phyloP scores from a whole-genome alignment of 2,113 vertebrate species.

The Chaetodon auriga region DNA sequence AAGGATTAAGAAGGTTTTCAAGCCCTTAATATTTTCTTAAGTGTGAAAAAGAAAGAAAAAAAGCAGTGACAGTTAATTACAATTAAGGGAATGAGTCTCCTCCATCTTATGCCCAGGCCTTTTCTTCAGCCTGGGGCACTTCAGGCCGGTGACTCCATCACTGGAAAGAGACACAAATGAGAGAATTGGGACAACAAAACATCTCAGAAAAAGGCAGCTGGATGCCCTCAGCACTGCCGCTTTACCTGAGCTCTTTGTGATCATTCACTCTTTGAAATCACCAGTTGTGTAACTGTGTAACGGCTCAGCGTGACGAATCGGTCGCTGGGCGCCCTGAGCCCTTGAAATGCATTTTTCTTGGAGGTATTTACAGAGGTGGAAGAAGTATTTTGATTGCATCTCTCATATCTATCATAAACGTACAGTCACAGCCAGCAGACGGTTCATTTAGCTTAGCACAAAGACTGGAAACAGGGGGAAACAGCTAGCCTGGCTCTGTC shows the following conservation, averaged over 20 bases:
- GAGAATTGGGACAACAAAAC: slow-evolving; percentile 64
- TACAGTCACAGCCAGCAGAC: not conserved
- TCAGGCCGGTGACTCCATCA: slow-evolving; percentile 54
- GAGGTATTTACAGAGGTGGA: slow-evolving; percentile 25
- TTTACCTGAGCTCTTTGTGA: slow-evolving; percentile 47
- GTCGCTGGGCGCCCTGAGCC: not conserved
- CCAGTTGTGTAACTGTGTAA: slow-evolving; percentile 27
- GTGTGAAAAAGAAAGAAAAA: not conserved
- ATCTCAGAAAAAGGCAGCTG: slow-evolving; percentile 55
- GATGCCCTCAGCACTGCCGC: slow-evolving; percentile 47
- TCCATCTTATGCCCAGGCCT: slow-evolving; percentile 53
- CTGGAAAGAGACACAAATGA: slow-evolving; percentile 66
- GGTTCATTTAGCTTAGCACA: not conserved
- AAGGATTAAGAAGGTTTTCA: slow-evolving; percentile 16
- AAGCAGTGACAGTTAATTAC: slow-evolving; percentile 72
- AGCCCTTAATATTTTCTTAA: slow-evolving; percentile 32
- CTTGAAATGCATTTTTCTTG: slow-evolving; percentile 4
- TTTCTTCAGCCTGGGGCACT: slow-evolving; percentile 49
- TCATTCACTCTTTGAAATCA: slow-evolving; percentile 46
- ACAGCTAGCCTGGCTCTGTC: not conserved
- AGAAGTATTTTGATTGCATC: not conserved
- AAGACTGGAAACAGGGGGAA: not conserved
- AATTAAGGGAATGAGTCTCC: slow-evolving; percentile 62
- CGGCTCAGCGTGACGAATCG: slow-evolving; percentile 21
- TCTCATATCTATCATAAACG: not conserved